Conservation (phyloP, 1,140 invertebrate genomes). For the Pachypeltis micranthus region DNA sequence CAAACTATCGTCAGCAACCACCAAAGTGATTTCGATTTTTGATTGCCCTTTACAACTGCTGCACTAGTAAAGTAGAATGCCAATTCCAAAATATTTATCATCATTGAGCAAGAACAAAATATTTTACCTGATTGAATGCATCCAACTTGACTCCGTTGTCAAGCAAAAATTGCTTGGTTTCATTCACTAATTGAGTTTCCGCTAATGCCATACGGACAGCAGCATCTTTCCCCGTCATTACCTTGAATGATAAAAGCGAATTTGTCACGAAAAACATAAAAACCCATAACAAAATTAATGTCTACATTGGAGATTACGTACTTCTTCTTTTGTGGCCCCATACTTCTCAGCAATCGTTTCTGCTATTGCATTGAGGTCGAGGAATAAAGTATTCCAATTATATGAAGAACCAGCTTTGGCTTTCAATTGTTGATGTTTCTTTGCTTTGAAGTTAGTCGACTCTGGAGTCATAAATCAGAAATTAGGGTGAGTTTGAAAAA, state of each 20-base stretch:
- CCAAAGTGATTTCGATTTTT: too few species aligned
- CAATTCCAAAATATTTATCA: background rate
- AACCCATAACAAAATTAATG: conserved; percentile 15
- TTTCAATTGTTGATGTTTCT: conserved; percentile 73
- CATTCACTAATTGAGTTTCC: conserved; percentile 87
- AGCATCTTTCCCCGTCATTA: conserved; percentile 42
- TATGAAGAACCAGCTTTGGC: conserved; percentile 61
- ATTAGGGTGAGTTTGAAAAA: too few species aligned
- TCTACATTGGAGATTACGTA: conserved; percentile 35
- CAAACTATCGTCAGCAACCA: too few species aligned
- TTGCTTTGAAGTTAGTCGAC: conserved; percentile 55
- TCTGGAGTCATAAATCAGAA: background rate
- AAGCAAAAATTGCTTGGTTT: conserved; percentile 80
- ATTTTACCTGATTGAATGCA: conserved; percentile 28
- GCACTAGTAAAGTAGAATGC: background rate
- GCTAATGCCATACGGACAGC: conserved; percentile 92
- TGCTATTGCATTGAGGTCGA: conserved; percentile 87
- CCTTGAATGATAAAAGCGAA: conserved; percentile 27
- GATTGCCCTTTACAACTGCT: too few species aligned
- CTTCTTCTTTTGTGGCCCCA: conserved; percentile 71
- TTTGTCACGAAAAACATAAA: conserved; percentile 14
- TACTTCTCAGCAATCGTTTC: conserved; percentile 81
- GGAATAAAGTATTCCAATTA: conserved; percentile 95
- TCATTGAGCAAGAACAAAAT: background rate
- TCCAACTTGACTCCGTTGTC: conserved; percentile 55